Percentiles rank a stretch among this genome's conserved stretches.
Evolutionary conservation across 2,888 invertebrate genomes (phyloP).

Genomic region (Limulus polyphemus): DNA sequence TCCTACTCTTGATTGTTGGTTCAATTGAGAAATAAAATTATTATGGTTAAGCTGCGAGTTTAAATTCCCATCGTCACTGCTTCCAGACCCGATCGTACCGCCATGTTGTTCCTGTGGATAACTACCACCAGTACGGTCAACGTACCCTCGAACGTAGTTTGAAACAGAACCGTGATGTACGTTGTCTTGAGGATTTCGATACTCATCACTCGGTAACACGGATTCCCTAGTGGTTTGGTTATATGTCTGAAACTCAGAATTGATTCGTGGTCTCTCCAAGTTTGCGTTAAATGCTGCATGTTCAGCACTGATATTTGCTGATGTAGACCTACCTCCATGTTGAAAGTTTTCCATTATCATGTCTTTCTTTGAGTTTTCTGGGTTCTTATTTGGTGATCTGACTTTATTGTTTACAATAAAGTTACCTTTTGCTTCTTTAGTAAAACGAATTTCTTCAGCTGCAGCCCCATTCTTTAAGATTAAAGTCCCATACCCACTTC

Average conservation of each 20-base stretch:
- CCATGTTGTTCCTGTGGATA: slow-evolving; percentile 16
- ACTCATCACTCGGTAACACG: slow-evolving; percentile 7
- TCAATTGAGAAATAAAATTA: slow-evolving; percentile 19
- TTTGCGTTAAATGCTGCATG: slow-evolving; percentile 7
- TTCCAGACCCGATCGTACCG: slow-evolving; percentile 12
- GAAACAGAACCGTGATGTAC: slow-evolving; percentile 6
- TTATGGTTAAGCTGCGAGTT: slow-evolving; percentile 14
- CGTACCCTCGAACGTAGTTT: slow-evolving; percentile 8
- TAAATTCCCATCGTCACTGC: slow-evolving; percentile 14
- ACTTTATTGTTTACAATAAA: slow-evolving; percentile 9
- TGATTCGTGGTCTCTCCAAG: slow-evolving; percentile 16
- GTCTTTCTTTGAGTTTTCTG: slow-evolving; percentile 12
- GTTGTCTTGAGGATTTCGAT: slow-evolving; percentile 1
- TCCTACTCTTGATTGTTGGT: slow-evolving; percentile 12
- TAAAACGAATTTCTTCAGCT: slow-evolving; percentile 14
- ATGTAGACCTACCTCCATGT: slow-evolving; percentile 21
- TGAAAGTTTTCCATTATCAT: slow-evolving; percentile 23
- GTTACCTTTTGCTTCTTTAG: slow-evolving; percentile 14
- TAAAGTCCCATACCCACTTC: slow-evolving; percentile 3
- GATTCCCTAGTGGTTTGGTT: slow-evolving; percentile 11
- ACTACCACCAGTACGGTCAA: slow-evolving; percentile 5
- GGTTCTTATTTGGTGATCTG: slow-evolving; percentile 10
- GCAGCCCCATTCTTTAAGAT: slow-evolving; percentile 19
- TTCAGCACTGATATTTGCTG: slow-evolving; percentile 1
- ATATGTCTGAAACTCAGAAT: slow-evolving; percentile 15